These are phyloP conservation scores for Hemicordylus capensis DNA, from an alignment of 2,113 vertebrate genomes.

Conservation along the genomic window DNA sequence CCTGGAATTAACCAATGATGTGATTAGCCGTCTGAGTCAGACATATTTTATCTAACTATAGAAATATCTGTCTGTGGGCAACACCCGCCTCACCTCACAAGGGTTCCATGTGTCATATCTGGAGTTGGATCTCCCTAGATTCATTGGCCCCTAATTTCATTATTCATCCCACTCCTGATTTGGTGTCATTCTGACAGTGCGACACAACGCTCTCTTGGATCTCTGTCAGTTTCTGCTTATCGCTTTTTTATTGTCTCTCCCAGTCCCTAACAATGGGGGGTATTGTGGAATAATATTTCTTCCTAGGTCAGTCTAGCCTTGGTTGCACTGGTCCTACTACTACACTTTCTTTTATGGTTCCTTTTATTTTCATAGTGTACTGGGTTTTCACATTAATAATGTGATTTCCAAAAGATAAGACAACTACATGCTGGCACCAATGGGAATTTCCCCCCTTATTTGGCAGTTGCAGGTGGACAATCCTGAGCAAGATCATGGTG, in stretches of 20 bases:
- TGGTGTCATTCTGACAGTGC: not conserved
- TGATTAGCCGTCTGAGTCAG: not conserved
- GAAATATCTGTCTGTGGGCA: not conserved
- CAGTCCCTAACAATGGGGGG: not conserved
- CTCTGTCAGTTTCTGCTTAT: not conserved
- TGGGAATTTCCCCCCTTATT: too few relatives aligned
- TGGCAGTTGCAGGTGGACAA: too few relatives aligned
- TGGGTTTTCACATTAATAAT: too few relatives aligned
- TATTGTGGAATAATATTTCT: not conserved
- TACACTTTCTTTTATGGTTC: not conserved
- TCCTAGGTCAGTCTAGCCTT: not conserved
- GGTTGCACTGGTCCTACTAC: not conserved
- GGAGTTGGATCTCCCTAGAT: not conserved
- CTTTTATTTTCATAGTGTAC: not conserved
- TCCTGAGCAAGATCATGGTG: too few relatives aligned
- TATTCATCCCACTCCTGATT: not conserved
- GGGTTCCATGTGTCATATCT: not conserved
- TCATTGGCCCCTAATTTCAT: not conserved
- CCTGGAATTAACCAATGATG: not conserved
- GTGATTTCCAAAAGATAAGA: too few relatives aligned
- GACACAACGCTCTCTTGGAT: not conserved
- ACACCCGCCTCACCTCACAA: not conserved
- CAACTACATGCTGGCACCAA: too few relatives aligned
- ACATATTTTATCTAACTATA: conserved; percentile 1
- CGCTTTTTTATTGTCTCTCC: not conserved